Evolutionary conservation across 2,113 vertebrate genomes (phyloP).

Genomic region (Coreoperca whiteheadi): DNA sequence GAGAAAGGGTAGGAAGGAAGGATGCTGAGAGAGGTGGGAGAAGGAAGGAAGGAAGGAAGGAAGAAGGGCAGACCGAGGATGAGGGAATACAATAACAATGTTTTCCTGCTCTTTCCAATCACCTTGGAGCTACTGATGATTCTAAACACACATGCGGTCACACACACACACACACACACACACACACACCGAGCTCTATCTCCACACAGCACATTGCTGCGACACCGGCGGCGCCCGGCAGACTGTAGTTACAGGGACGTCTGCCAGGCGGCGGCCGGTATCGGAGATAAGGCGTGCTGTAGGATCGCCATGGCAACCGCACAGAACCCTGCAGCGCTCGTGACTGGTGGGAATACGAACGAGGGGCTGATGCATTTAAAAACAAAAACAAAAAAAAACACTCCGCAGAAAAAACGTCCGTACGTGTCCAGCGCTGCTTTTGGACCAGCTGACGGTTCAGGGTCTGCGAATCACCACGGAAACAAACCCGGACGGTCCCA

Average conservation of each 20-base stretch:
- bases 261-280: constrained; percentile 43
- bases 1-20: neutral
- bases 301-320: constrained; percentile 53
- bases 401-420: neutral
- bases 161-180: neutral
- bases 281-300: constrained; percentile 61
- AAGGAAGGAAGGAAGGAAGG: neutral
- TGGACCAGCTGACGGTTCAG: neutral
- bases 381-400: too few relatives aligned
- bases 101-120: constrained; percentile 16
- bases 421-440: neutral
- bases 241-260: neutral
- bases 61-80: neutral
- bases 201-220: constrained; percentile 38
- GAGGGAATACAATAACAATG: neutral
- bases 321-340: constrained; percentile 12
- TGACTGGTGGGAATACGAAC: constrained; percentile 20
- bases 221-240: neutral
- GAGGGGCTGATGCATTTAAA: constrained; percentile 26
- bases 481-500: neutral
- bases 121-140: neutral
- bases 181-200: constrained; percentile 31
- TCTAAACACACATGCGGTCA: neutral
- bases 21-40: neutral
- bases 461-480: neutral